These are phyloP conservation scores for Manis pentadactyla DNA, from an alignment of 2,797 vertebrate species.

Conservation along the genomic window DNA sequence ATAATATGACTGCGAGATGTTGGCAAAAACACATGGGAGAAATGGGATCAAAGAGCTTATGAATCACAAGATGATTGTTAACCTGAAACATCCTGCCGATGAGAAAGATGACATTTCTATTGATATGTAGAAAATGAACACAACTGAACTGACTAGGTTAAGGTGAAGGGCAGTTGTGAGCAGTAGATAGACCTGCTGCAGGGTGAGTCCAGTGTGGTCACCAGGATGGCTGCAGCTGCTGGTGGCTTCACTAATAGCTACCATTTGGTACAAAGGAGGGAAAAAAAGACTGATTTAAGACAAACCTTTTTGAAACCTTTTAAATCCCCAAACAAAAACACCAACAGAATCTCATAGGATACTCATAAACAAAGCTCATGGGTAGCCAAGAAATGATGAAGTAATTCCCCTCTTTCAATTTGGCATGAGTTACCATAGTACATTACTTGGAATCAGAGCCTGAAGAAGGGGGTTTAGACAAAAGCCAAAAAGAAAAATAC, in stretches of 20 bases:
- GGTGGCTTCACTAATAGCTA: background rate
- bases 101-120: background rate
- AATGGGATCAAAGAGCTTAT: background rate
- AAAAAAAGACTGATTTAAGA: background rate
- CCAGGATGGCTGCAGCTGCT: accelerated
- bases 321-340: background rate
- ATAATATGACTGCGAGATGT: background rate
- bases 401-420: background rate
- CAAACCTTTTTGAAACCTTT: background rate
- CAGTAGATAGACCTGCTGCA: background rate
- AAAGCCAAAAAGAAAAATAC: background rate
- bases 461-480: background rate
- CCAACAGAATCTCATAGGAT: background rate
- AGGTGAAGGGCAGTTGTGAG: background rate
- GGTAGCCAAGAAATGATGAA: background rate
- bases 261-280: background rate
- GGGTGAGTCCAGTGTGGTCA: background rate
- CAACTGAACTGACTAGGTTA: background rate
- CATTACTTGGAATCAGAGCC: background rate
- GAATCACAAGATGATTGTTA: background rate
- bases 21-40: background rate
- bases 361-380: background rate
- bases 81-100: background rate
- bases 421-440: background rate
- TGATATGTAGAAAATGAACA: background rate